Percentiles rank a stretch among this genome's conserved stretches.
These are phyloP conservation scores for Helicoverpa assulta DNA, from an alignment of 2,888 invertebrate species.

Conservation along the genomic window DNA sequence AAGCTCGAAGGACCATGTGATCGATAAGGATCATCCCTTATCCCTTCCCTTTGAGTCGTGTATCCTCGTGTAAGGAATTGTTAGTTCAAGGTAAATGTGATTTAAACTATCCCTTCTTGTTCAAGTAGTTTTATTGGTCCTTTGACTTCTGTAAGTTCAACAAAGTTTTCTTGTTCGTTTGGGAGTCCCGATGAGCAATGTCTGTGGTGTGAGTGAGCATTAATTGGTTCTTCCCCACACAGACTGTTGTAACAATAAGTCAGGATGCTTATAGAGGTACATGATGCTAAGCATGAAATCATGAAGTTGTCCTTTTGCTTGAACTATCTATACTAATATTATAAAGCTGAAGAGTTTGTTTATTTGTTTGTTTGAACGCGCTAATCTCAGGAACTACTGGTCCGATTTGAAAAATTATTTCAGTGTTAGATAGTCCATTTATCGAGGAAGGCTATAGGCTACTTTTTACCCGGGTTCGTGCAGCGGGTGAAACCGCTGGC, in stretches of 20 bases:
- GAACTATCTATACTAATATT: too few species aligned
- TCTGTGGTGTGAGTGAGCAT: neutral
- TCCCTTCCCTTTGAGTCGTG: neutral
- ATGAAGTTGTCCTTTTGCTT: neutral
- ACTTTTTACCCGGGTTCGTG: too few species aligned
- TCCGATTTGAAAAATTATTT: too few species aligned
- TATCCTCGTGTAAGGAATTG: constrained; percentile 3
- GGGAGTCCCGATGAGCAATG: neutral
- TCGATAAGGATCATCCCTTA: constrained; percentile 13
- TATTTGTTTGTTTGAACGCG: too few species aligned
- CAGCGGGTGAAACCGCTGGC: too few species aligned
- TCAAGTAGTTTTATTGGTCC: neutral
- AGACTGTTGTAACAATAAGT: neutral
- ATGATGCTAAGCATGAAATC: neutral
- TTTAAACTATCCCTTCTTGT: constrained; percentile 6
- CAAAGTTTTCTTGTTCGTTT: neutral
- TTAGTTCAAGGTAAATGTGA: constrained; percentile 20
- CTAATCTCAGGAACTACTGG: too few species aligned
- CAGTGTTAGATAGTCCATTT: too few species aligned
- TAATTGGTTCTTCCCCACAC: neutral
- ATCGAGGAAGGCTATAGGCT: too few species aligned
- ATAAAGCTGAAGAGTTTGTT: too few species aligned
- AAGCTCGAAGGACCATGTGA: constrained; percentile 5
- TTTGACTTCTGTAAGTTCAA: neutral
- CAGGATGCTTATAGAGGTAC: too few species aligned